Percentiles rank a stretch among this genome's conserved stretches.
These are phyloP conservation scores for Distichodus sexfasciatus DNA, from an alignment of 2,797 vertebrate genomes.

Conservation along the genomic window DNA sequence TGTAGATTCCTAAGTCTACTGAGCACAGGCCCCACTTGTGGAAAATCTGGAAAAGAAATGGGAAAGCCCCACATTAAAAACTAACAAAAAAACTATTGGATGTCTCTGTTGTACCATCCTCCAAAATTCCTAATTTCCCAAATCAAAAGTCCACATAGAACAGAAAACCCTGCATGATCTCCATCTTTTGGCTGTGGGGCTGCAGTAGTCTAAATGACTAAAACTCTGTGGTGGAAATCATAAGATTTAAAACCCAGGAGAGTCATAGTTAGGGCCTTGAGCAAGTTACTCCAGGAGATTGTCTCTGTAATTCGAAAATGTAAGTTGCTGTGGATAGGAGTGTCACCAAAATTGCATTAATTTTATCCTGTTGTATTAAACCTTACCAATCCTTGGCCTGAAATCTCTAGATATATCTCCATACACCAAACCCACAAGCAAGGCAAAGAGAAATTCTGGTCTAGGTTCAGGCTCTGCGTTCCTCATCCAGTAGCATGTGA, in stretches of 20 bases:
- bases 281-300: no score
- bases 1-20: constrained; percentile 13
- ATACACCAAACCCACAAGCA: constrained; percentile 74
- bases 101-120: background rate
- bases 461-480: constrained; percentile 56
- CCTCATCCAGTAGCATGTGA: constrained; percentile 42
- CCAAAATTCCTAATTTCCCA: no score
- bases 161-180: no score
- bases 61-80: background rate
- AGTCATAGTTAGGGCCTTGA: no score
- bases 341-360: background rate
- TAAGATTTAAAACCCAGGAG: no score
- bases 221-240: no score
- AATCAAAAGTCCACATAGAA: no score
- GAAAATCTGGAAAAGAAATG: constrained; percentile 8
- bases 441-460: constrained; percentile 64
- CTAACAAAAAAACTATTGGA: background rate
- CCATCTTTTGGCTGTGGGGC: no score
- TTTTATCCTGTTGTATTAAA: background rate
- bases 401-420: constrained; percentile 57
- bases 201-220: no score
- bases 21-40: background rate
- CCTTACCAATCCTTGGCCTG: background rate
- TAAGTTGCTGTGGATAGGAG: background rate
- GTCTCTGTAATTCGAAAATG: no score